These are phyloP conservation scores for Picus viridis DNA, from an alignment of 2,797 vertebrate species.

Conservation along the genomic window DNA sequence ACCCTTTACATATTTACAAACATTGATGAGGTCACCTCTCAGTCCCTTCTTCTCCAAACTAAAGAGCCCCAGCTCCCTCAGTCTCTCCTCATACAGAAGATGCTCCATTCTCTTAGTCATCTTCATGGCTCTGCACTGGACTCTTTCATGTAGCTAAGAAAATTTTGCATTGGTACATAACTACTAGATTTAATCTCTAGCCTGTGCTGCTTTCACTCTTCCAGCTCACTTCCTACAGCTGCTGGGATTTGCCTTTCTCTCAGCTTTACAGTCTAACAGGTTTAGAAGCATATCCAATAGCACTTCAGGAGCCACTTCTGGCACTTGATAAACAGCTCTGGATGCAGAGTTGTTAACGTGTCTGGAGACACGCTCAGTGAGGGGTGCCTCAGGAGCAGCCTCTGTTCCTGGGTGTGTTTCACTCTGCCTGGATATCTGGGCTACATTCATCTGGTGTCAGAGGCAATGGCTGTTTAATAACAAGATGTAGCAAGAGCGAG, in stretches of 20 bases:
- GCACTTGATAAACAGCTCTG: not conserved
- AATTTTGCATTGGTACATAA: not conserved
- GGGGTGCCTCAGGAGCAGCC: not conserved
- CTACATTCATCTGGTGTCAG: not conserved
- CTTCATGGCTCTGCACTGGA: no score
- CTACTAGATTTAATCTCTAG: not conserved
- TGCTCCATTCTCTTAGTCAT: no score
- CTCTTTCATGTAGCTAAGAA: not conserved
- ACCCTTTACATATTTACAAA: no score
- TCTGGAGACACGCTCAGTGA: not conserved
- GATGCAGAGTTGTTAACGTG: not conserved
- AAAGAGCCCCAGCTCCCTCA: no score
- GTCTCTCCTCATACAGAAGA: no score
- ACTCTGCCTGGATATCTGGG: rapidly evolving
- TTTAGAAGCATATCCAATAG: not conserved
- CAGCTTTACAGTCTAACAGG: not conserved
- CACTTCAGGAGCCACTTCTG: slow-evolving; percentile 12
- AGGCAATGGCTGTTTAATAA: not conserved
- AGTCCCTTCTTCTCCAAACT: no score
- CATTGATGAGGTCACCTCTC: no score
- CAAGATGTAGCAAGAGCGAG: not conserved
- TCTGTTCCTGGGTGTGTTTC: not conserved
- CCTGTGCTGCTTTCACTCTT: not conserved
- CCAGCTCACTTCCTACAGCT: not conserved
- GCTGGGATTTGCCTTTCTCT: not conserved